Percentiles rank a stretch among this genome's conserved stretches.
Conservation (phyloP, 2,797 vertebrate species). For the Hypotaenidia philippensis region DNA sequence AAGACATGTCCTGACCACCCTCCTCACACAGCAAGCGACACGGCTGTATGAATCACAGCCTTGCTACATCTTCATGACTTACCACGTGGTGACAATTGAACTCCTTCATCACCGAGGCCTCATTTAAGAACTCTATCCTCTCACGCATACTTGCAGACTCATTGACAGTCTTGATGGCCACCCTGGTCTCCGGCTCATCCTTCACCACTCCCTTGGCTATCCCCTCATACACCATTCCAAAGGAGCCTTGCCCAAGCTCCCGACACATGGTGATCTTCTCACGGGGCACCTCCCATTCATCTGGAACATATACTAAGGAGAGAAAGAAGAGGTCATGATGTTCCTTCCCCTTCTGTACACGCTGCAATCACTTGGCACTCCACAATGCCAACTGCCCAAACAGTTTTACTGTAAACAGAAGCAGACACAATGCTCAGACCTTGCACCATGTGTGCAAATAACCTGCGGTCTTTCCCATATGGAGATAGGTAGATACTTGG, state of each 20-base stretch:
- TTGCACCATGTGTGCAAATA: fast-evolving
- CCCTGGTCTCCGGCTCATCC: conserved; percentile 93
- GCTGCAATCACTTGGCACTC: fast-evolving
- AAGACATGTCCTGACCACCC: fast-evolving
- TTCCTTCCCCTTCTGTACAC: background rate
- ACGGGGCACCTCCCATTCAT: conserved; percentile 97
- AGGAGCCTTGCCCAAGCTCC: conserved; percentile 97
- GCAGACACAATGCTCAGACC: background rate
- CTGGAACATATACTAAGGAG: conserved; percentile 92
- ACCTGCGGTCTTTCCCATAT: background rate
- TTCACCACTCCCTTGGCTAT: conserved; percentile 96
- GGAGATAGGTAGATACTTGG: background rate
- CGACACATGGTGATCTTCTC: conserved; percentile 97
- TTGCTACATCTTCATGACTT: conserved; percentile 49
- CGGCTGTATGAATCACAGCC: background rate
- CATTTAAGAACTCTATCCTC: conserved; percentile 97
- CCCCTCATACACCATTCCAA: conserved; percentile 98
- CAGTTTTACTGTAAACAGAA: background rate
- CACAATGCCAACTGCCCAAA: fast-evolving
- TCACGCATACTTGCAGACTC: conserved; percentile 97
- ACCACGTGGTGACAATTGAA: conserved; percentile 99
- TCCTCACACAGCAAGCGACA: background rate
- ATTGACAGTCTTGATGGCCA: conserved; percentile 98
- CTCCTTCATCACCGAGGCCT: conserved; percentile 99
- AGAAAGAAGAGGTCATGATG: background rate